phyloP scores from a whole-genome alignment of 2,888 invertebrate genomes.

The Ennomos quercinarius region DNA sequence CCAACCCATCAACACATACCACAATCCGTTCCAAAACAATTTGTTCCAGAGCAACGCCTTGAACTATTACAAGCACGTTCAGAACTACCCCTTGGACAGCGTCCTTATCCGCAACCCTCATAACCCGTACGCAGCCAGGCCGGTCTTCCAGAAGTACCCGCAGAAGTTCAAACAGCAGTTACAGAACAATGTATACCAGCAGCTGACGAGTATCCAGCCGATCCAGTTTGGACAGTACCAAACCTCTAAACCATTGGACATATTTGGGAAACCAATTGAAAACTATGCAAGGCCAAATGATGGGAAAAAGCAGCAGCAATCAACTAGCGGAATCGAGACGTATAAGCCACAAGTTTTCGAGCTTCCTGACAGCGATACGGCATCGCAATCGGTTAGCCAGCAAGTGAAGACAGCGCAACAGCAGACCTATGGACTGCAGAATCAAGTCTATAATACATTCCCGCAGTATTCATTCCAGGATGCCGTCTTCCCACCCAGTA shows the following conservation, averaged over 20 bases:
- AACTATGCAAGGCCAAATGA: constrained; percentile 62
- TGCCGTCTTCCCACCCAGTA: constrained; percentile 66
- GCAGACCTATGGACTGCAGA: constrained; percentile 57
- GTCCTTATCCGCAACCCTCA: constrained; percentile 73
- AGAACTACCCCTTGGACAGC: constrained; percentile 72
- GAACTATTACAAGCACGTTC: constrained; percentile 73
- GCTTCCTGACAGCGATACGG: constrained; percentile 69
- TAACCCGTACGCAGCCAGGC: constrained; percentile 69
- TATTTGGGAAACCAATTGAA: constrained; percentile 70
- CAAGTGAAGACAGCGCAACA: constrained; percentile 79
- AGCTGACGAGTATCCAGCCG: constrained; percentile 70
- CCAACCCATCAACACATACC: constrained; percentile 78
- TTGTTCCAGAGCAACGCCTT: constrained; percentile 52
- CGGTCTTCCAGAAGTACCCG: constrained; percentile 67
- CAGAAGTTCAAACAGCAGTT: constrained; percentile 68
- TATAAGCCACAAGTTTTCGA: constrained; percentile 77
- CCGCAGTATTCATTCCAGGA: constrained; percentile 72
- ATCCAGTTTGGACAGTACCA: constrained; percentile 73
- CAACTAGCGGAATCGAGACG: constrained; percentile 58
- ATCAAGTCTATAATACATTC: constrained; percentile 58
- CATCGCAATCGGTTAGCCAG: constrained; percentile 68
- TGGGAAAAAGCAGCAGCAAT: constrained; percentile 51
- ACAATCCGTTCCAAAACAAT: constrained; percentile 76
- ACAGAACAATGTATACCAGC: constrained; percentile 69
- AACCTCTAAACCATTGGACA: constrained; percentile 64